These are phyloP conservation scores for Euzophera pinguis DNA, from an alignment of 2,888 invertebrate species.

Conservation along the genomic window DNA sequence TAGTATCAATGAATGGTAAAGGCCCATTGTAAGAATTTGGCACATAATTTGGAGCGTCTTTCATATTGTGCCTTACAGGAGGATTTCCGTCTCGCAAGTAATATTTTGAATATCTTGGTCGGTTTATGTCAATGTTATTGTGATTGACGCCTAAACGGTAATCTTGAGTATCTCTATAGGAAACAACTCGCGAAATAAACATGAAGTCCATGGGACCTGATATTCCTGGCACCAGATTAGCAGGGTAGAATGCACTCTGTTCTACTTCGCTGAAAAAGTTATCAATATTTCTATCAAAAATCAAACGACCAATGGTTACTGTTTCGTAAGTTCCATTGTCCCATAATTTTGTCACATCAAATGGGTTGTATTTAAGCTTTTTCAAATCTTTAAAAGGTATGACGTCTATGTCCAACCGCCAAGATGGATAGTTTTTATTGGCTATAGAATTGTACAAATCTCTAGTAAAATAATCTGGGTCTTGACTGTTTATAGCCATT, in stretches of 20 bases:
- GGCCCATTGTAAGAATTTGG: conserved; percentile 29
- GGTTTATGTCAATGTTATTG: conserved; percentile 48
- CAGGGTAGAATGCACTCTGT: conserved; percentile 47
- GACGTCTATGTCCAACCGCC: conserved; percentile 56
- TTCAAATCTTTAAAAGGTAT: conserved; percentile 40
- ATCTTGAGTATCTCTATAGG: conserved; percentile 50
- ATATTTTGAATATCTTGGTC: conserved; percentile 41
- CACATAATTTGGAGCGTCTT: conserved; percentile 74
- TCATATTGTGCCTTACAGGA: conserved; percentile 87
- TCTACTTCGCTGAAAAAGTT: conserved; percentile 49
- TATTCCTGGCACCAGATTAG: conserved; percentile 60
- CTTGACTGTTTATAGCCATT: conserved; percentile 80
- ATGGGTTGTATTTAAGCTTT: conserved; percentile 50
- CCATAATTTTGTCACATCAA: conserved; percentile 51
- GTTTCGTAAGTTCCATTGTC: conserved; percentile 54
- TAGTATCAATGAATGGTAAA: conserved; percentile 23
- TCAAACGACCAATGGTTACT: conserved; percentile 44
- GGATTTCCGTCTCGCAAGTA: conserved; percentile 77
- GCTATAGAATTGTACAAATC: conserved; percentile 93
- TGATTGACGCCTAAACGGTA: conserved; percentile 53
- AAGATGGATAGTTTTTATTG: conserved; percentile 70
- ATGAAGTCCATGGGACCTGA: conserved; percentile 48
- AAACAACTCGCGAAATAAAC: conserved; percentile 44
- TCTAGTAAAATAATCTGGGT: conserved; percentile 91
- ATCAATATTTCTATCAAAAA: conserved; percentile 45